Evolutionary conservation across 2,797 vertebrate species (phyloP).

Genomic region (Sparidentex hasta): DNA sequence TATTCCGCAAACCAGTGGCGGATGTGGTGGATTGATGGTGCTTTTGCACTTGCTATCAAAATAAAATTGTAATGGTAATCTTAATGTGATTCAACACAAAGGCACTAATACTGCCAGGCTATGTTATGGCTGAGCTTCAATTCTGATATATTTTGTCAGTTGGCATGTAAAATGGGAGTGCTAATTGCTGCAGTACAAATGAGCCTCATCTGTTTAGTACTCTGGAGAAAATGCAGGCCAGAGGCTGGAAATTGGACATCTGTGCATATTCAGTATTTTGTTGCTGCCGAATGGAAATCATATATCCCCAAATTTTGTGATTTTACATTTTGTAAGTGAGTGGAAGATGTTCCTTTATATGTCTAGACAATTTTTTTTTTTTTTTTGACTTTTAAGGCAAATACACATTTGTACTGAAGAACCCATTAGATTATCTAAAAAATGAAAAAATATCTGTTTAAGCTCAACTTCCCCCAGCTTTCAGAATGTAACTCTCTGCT

Average conservation of each 20-base stretch:
- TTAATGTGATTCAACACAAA: background rate
- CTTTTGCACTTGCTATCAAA: background rate
- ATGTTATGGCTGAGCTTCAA: background rate
- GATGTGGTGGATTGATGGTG: too few species aligned
- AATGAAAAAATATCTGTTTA: background rate
- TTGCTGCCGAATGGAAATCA: background rate
- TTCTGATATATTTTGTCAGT: background rate
- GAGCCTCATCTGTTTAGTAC: background rate
- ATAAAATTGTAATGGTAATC: background rate
- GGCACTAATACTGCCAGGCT: background rate
- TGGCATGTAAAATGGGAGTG: background rate
- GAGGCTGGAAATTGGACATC: background rate
- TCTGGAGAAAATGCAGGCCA: slow-evolving; percentile 4
- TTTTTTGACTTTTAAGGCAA: background rate
- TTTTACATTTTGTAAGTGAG: background rate
- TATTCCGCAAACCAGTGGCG: too few species aligned
- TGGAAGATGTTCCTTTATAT: too few species aligned
- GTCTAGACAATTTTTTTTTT: too few species aligned
- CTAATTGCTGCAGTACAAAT: background rate
- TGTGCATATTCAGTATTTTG: background rate
- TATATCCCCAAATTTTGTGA: background rate
- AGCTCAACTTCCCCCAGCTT: background rate
- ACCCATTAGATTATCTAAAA: background rate
- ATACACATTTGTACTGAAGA: background rate
- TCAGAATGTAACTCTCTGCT: slow-evolving; percentile 5